A percentile compares a stretch with the other conserved stretches of the same genome.
phyloP scores from a whole-genome alignment of 2,797 vertebrate genomes.

The Gambelia wislizenii region DNA sequence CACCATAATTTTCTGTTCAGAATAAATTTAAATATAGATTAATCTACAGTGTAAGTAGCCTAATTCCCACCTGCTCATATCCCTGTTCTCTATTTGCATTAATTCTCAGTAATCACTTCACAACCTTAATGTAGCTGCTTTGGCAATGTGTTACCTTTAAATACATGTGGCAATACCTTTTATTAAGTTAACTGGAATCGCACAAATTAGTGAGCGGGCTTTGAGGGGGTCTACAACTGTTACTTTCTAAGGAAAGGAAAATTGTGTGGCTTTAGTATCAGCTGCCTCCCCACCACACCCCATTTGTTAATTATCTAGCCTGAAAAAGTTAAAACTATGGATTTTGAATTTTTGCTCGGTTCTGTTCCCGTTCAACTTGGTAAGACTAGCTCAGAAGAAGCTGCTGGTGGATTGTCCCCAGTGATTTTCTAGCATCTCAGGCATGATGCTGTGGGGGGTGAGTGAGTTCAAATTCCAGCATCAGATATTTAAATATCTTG shows the following conservation, averaged over 20 bases:
- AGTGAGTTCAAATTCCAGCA: not conserved
- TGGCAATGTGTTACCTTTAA: constrained; percentile 6
- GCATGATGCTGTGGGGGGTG: not conserved
- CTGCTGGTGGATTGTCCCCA: not conserved
- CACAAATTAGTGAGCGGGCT: not conserved
- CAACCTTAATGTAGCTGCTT: not conserved
- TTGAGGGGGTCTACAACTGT: not conserved
- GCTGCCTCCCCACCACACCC: too few relatives aligned
- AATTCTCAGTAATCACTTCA: not conserved
- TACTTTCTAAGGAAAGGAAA: not conserved
- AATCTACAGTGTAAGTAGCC: constrained; percentile 9
- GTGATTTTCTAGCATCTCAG: not conserved
- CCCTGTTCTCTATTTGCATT: constrained; percentile 1
- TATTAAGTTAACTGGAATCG: not conserved
- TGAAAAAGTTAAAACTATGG: not conserved
- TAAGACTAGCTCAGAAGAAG: not conserved
- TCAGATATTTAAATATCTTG: not conserved
- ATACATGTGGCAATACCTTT: not conserved
- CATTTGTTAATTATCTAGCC: not conserved
- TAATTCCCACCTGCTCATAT: constrained; percentile 12
- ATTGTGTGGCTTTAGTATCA: not conserved
- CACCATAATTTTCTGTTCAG: not conserved
- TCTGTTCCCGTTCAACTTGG: not conserved
- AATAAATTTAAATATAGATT: constrained; percentile 24
- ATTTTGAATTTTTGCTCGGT: not conserved